phyloP scores from a whole-genome alignment of 2,113 vertebrate species.

The Podilymbus podiceps region DNA sequence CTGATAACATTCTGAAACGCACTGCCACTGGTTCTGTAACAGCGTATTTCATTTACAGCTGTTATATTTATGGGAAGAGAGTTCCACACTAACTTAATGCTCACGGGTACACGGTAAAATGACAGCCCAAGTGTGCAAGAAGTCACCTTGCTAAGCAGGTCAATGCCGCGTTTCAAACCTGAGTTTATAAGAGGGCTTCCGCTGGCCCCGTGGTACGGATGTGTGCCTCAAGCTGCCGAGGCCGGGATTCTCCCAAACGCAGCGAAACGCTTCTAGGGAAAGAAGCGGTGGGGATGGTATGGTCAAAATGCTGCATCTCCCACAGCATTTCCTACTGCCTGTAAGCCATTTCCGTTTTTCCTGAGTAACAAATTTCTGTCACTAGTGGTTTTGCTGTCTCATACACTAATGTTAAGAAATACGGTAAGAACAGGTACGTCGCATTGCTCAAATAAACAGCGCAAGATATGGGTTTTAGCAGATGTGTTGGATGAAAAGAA shows the following conservation, averaged over 20 bases:
- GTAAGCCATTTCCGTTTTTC: neutral
- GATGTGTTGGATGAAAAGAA: neutral
- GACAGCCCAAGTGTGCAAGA: neutral
- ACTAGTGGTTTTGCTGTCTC: neutral
- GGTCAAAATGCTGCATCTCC: neutral
- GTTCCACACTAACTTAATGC: neutral
- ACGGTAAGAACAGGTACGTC: fast-evolving
- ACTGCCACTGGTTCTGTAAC: neutral
- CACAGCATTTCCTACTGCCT: neutral
- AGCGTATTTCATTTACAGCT: conserved; percentile 5
- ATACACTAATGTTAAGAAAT: neutral
- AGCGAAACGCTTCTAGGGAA: neutral
- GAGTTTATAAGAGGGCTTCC: neutral
- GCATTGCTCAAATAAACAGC: neutral
- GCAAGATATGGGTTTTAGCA: neutral
- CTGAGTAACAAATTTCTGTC: neutral
- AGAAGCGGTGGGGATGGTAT: neutral
- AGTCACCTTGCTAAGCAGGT: neutral
- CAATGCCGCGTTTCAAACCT: neutral
- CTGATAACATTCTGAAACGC: neutral
- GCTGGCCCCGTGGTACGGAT: neutral
- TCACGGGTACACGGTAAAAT: neutral
- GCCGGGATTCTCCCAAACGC: neutral
- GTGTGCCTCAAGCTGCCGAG: neutral
- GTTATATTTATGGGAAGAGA: neutral